Evolutionary conservation across 2,888 invertebrate genomes (phyloP).

Genomic region (Cephus spinipes): DNA sequence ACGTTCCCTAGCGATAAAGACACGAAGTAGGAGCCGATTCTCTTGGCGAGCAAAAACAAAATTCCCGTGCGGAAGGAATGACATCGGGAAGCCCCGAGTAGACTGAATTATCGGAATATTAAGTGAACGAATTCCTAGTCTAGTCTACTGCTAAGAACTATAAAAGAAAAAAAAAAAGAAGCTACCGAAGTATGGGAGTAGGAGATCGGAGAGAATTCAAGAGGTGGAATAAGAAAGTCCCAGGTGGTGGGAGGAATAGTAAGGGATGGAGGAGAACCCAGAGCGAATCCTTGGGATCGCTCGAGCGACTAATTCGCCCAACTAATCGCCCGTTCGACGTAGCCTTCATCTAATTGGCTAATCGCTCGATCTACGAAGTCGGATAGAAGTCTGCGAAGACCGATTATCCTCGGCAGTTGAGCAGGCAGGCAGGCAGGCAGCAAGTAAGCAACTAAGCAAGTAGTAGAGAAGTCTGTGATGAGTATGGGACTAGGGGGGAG

Average conservation of each 20-base stretch:
- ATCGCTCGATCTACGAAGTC: neutral
- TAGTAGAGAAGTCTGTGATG: neutral
- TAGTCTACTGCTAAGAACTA: neutral
- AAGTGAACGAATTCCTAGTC: neutral
- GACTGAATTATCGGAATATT: neutral
- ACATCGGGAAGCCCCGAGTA: neutral
- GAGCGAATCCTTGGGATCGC: neutral
- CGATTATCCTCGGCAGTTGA: slow-evolving; percentile 22
- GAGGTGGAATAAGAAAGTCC: neutral
- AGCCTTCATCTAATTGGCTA: neutral
- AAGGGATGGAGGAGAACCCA: neutral
- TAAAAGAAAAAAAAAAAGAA: neutral
- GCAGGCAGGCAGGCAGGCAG: slow-evolving; percentile 1
- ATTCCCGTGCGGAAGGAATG: neutral
- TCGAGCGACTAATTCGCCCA: neutral
- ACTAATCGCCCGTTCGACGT: neutral
- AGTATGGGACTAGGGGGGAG: neutral
- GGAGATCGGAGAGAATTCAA: neutral
- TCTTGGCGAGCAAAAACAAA: neutral
- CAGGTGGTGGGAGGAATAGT: neutral
- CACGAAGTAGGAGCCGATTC: neutral
- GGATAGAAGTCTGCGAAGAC: slow-evolving; percentile 21
- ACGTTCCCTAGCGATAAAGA: neutral
- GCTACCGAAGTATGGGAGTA: neutral
- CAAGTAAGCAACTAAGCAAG: neutral